These are phyloP conservation scores for Passer montanus DNA, from an alignment of 2,113 vertebrate genomes.

Conservation along the genomic window DNA sequence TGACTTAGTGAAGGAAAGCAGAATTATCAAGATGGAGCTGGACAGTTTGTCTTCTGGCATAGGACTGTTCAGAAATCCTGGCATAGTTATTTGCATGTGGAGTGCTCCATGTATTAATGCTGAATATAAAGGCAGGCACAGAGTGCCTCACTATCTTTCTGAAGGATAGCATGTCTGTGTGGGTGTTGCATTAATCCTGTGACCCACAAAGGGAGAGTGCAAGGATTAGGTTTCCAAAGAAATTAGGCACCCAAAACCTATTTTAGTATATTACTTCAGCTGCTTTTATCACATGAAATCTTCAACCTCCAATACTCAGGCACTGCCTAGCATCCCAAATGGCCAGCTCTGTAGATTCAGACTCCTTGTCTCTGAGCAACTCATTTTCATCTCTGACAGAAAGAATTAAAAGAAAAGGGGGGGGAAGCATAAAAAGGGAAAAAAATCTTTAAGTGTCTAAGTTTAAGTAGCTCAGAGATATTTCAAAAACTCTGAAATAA, in stretches of 20 bases:
- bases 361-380: neutral
- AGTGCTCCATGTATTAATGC: neutral
- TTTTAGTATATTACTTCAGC: neutral
- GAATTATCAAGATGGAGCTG: neutral
- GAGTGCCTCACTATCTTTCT: neutral
- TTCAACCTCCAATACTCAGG: neutral
- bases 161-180: neutral
- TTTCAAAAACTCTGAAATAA: neutral
- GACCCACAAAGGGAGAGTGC: neutral
- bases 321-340: neutral
- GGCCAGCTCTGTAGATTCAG: neutral
- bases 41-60: neutral
- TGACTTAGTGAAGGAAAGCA: neutral
- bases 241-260: neutral
- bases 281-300: neutral
- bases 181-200: neutral
- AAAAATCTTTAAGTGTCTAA: neutral
- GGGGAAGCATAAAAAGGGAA: no score
- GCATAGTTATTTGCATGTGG: neutral
- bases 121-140: neutral
- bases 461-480: neutral
- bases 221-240: neutral
- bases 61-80: neutral
- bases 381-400: neutral
- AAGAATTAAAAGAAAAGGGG: neutral